phyloP scores from a whole-genome alignment of 2,797 vertebrate species.

The Danio choprae region DNA sequence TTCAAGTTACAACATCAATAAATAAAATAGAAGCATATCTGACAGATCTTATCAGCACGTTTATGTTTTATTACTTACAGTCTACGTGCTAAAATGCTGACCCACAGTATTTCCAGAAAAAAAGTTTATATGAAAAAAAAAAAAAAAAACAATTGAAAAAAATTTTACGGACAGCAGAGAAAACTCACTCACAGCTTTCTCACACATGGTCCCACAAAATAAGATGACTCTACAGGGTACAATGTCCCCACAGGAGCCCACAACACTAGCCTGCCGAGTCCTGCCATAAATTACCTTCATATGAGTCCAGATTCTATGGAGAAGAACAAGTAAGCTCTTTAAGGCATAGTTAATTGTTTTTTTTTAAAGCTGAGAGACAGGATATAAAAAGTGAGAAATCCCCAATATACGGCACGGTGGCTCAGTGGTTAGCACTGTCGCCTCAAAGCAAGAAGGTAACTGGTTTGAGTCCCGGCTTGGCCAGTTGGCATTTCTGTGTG shows the following conservation, averaged over 20 bases:
- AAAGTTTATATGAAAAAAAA: neutral
- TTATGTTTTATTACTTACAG: slow-evolving; percentile 18
- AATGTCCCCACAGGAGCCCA: slow-evolving; percentile 71
- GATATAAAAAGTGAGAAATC: slow-evolving; percentile 53
- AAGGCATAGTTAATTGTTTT: slow-evolving; percentile 65
- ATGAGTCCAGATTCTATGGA: slow-evolving; percentile 61
- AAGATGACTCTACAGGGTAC: slow-evolving; percentile 61
- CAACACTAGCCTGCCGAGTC: slow-evolving; percentile 66
- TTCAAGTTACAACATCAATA: slow-evolving; percentile 33
- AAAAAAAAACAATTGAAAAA: neutral
- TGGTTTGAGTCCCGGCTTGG: no score
- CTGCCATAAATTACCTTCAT: slow-evolving; percentile 70
- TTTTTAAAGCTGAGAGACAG: slow-evolving; percentile 64
- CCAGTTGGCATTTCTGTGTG: no score
- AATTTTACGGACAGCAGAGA: neutral
- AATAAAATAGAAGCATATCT: slow-evolving; percentile 23
- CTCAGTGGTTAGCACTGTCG: no score
- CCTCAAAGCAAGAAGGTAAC: no score
- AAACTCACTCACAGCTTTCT: slow-evolving; percentile 62
- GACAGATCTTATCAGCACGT: slow-evolving; percentile 32
- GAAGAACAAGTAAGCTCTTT: slow-evolving; percentile 53
- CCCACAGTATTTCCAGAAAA: neutral
- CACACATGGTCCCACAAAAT: slow-evolving; percentile 61
- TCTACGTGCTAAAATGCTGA: slow-evolving; percentile 13
- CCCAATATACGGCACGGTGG: slow-evolving; percentile 21